Conservation (phyloP, 2,797 vertebrate genomes). For the Lophotriccus pileatus region DNA sequence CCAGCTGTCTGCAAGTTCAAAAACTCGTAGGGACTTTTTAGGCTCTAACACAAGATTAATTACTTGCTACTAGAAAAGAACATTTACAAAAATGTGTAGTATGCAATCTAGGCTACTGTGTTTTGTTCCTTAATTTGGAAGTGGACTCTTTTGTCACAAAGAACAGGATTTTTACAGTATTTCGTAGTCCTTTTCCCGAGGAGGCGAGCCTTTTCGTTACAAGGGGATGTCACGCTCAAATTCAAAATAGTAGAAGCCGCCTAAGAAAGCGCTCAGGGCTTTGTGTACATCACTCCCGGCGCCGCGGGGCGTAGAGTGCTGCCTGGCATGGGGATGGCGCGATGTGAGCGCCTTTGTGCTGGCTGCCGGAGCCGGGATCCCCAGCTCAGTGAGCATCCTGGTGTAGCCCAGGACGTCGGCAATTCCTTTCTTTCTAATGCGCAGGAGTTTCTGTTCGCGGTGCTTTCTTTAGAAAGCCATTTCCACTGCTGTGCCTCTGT, state of each 20-base stretch:
- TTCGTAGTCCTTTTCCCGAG: neutral
- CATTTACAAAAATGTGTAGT: neutral
- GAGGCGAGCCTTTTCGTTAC: neutral
- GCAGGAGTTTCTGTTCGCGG: neutral
- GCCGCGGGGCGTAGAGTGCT: fast-evolving
- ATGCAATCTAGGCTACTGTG: neutral
- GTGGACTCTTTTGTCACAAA: neutral
- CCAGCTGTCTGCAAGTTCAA: constrained; percentile 57
- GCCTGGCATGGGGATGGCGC: neutral
- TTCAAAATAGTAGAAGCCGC: neutral
- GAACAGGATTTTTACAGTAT: neutral
- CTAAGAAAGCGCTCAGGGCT: neutral
- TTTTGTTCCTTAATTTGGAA: constrained; percentile 13
- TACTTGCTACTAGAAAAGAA: constrained; percentile 35
- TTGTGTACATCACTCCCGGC: neutral
- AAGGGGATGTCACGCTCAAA: neutral
- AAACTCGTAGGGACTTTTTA: constrained; percentile 35
- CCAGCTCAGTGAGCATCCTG: fast-evolving
- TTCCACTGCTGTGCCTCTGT: neutral
- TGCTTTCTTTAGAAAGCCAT: neutral
- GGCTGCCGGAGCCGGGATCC: neutral
- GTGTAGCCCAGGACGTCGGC: neutral
- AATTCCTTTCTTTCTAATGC: neutral
- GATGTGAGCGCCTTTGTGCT: neutral
- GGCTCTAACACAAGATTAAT: constrained; percentile 46